These are phyloP conservation scores for Sciurus vulgaris DNA, from an alignment of 2,797 vertebrate species.

Conservation along the genomic window DNA sequence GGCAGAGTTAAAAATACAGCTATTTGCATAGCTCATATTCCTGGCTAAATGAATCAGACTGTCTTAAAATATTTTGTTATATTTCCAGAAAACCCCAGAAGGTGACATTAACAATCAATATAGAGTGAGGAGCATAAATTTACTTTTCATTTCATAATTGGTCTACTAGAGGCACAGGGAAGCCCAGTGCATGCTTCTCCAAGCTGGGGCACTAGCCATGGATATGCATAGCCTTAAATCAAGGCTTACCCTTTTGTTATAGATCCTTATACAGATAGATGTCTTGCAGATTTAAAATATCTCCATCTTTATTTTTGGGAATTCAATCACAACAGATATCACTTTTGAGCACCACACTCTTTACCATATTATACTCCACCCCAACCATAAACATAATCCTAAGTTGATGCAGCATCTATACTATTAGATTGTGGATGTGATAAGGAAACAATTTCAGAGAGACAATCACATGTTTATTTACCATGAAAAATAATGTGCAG, in stretches of 20 bases:
- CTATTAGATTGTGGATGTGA: background rate
- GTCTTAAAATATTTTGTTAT: background rate
- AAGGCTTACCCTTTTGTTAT: background rate
- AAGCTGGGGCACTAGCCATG: background rate
- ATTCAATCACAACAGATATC: background rate
- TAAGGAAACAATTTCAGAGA: background rate
- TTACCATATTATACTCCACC: background rate
- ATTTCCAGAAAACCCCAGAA: background rate
- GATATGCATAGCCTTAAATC: background rate
- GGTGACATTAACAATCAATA: rapidly evolving
- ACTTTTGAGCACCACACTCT: background rate
- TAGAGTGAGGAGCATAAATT: background rate
- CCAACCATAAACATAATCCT: background rate
- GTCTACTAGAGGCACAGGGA: background rate
- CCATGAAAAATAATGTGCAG: background rate
- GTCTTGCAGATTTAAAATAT: background rate
- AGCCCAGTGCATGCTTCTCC: background rate
- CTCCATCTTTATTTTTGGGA: background rate
- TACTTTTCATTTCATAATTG: background rate
- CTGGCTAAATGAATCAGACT: background rate
- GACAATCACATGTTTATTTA: background rate
- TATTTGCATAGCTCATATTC: background rate
- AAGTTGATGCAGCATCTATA: background rate
- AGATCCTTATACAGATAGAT: background rate
- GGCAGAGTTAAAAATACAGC: background rate